phyloP scores from a whole-genome alignment of 2,797 vertebrate genomes.

The Amphiprion clarkii region DNA sequence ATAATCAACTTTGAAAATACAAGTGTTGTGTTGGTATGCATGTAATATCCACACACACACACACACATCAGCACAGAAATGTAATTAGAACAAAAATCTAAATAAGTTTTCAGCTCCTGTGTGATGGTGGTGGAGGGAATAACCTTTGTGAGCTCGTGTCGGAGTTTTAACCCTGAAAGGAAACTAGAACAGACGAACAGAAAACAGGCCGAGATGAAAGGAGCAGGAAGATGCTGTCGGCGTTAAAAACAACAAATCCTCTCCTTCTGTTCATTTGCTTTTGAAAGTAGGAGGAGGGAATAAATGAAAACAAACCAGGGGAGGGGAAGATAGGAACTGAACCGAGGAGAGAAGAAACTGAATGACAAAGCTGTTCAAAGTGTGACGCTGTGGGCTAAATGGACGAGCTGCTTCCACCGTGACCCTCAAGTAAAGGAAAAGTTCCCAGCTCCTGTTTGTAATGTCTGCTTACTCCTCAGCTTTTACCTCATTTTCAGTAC shows the following conservation, averaged over 20 bases:
- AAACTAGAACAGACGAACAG: constrained; percentile 50
- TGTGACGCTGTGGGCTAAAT: background rate
- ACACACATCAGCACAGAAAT: constrained; percentile 33
- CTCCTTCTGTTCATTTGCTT: constrained; percentile 20
- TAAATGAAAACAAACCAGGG: constrained; percentile 1
- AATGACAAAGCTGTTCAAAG: background rate
- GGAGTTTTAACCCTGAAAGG: constrained; percentile 20
- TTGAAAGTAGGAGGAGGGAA: constrained; percentile 23
- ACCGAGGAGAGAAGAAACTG: background rate
- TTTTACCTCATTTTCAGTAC: too few relatives aligned
- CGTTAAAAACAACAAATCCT: background rate
- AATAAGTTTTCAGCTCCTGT: constrained; percentile 9
- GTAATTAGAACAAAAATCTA: constrained; percentile 47
- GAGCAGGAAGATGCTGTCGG: constrained; percentile 19
- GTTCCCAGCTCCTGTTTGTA: too few relatives aligned
- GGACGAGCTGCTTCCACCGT: too few relatives aligned
- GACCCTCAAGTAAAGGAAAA: too few relatives aligned
- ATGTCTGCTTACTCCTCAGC: too few relatives aligned
- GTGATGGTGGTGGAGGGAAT: constrained; percentile 23
- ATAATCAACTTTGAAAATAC: constrained; percentile 74
- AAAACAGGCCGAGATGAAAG: constrained; percentile 50
- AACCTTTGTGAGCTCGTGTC: constrained; percentile 5
- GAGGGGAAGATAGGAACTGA: background rate
- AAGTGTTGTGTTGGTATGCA: constrained; percentile 47
- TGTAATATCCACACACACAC: background rate